A percentile compares a stretch with the other conserved stretches of the same genome.
phyloP scores from a whole-genome alignment of 2,888 invertebrate genomes.

The Pediacus dermestoides region DNA sequence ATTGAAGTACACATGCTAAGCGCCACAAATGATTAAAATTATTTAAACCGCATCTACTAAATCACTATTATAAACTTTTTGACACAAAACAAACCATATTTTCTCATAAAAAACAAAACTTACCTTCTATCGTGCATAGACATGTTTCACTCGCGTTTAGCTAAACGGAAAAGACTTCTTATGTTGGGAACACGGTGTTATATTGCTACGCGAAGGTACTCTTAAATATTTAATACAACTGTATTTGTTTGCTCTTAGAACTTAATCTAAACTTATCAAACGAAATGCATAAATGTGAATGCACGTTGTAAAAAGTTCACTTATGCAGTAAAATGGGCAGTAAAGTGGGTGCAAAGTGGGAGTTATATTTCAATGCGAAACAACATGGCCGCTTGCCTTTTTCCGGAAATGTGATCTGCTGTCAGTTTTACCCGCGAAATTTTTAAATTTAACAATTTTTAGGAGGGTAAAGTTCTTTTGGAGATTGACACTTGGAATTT shows the following conservation, averaged over 20 bases:
- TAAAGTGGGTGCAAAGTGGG: slow-evolving; percentile 11
- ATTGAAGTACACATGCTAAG: slow-evolving; percentile 28
- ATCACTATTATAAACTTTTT: slow-evolving; percentile 21
- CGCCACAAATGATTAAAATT: slow-evolving; percentile 11
- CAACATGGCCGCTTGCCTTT: slow-evolving; percentile 26
- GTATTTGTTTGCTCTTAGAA: no score
- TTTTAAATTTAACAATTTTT: slow-evolving; percentile 26
- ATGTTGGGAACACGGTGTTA: slow-evolving; percentile 43
- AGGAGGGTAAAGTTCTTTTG: no score
- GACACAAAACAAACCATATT: slow-evolving; percentile 15
- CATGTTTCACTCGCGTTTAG: slow-evolving; percentile 75
- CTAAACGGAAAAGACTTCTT: slow-evolving; percentile 65
- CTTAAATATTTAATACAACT: no score
- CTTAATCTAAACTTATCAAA: no score
- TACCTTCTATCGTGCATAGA: slow-evolving; percentile 79
- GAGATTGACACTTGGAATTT: slow-evolving; percentile 26
- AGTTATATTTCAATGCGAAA: slow-evolving; percentile 28
- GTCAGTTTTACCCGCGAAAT: slow-evolving; percentile 32
- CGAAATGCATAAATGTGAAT: no score
- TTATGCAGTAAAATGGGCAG: no score
- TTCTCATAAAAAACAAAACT: slow-evolving; percentile 53
- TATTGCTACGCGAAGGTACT: slow-evolving; percentile 49
- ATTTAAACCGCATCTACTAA: slow-evolving; percentile 12
- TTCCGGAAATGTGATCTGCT: slow-evolving; percentile 26
- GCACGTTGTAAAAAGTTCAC: no score